Percentiles rank a stretch among this genome's conserved stretches.
These are phyloP conservation scores for Clanis bilineata DNA, from an alignment of 2,888 invertebrate genomes.

Conservation along the genomic window DNA sequence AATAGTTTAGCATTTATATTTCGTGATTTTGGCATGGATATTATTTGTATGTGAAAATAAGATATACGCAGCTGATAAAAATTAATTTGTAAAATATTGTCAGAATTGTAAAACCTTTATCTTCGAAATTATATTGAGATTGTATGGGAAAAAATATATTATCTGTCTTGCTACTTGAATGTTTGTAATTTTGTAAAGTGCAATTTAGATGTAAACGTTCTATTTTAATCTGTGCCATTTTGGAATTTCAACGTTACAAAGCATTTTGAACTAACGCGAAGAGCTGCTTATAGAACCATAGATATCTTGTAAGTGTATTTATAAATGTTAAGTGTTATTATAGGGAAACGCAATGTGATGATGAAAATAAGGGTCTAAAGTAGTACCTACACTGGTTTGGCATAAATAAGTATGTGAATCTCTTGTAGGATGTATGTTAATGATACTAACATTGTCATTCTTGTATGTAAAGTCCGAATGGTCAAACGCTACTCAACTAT, in stretches of 20 bases:
- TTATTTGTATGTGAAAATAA: not conserved
- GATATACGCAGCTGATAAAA: not conserved
- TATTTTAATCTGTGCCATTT: slow-evolving; percentile 62
- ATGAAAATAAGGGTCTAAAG: slow-evolving; percentile 73
- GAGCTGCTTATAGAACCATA: slow-evolving; percentile 17
- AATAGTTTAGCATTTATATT: slow-evolving; percentile 44
- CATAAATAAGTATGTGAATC: slow-evolving; percentile 55
- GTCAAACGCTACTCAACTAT: too few relatives aligned
- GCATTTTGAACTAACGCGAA: slow-evolving; percentile 13
- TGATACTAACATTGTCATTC: too few relatives aligned
- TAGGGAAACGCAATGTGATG: slow-evolving; percentile 78
- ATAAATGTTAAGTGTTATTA: slow-evolving; percentile 52
- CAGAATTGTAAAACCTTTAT: slow-evolving; percentile 9
- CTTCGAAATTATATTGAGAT: slow-evolving; percentile 15
- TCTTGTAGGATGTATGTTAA: slow-evolving; percentile 24
- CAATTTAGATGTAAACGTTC: slow-evolving; percentile 55
- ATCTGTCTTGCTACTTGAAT: slow-evolving; percentile 26
- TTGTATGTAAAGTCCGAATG: too few relatives aligned
- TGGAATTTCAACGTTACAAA: slow-evolving; percentile 42
- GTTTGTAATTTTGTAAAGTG: slow-evolving; percentile 54
- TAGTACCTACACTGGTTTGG: slow-evolving; percentile 65
- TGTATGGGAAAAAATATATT: slow-evolving; percentile 16
- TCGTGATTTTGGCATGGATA: slow-evolving; percentile 23
- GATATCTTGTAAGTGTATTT: slow-evolving; percentile 43
- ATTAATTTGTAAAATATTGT: not conserved